Percentiles rank a stretch among this genome's conserved stretches.
Evolutionary conservation across 2,888 invertebrate species (phyloP).

Genomic region (Andrena bicolor): DNA sequence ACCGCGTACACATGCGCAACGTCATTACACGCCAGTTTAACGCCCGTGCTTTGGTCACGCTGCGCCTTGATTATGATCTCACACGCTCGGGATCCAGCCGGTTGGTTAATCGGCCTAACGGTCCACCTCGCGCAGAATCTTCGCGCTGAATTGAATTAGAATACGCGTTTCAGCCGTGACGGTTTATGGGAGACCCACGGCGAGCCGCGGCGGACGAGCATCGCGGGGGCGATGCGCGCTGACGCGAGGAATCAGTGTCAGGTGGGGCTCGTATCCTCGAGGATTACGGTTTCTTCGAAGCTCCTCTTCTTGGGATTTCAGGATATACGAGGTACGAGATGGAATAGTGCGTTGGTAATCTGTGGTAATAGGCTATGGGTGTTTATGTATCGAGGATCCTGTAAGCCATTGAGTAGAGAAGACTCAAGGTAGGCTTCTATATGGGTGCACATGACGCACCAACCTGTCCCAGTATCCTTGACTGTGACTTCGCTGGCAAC

Average conservation of each 20-base stretch:
- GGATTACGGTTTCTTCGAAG: not conserved
- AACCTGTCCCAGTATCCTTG: too few species aligned
- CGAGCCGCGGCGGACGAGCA: not conserved
- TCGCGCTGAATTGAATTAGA: slow-evolving; percentile 48
- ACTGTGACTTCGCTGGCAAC: not conserved
- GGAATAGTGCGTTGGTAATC: too few species aligned
- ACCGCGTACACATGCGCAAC: slow-evolving; percentile 62
- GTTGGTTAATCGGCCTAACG: slow-evolving; percentile 58
- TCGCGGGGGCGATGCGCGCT: not conserved
- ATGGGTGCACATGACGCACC: too few species aligned
- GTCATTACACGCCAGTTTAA: slow-evolving; percentile 70
- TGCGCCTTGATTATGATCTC: slow-evolving; percentile 56
- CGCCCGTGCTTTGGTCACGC: slow-evolving; percentile 60
- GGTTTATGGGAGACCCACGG: slow-evolving; percentile 11
- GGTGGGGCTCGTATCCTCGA: not conserved
- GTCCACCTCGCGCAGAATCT: slow-evolving; percentile 23
- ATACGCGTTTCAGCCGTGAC: slow-evolving; percentile 40
- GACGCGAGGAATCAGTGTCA: not conserved
- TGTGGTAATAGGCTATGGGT: too few species aligned
- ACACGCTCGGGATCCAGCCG: slow-evolving; percentile 29
- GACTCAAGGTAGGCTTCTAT: too few species aligned
- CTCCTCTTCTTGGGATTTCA: not conserved
- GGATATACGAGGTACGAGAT: too few species aligned
- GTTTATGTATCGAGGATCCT: too few species aligned
- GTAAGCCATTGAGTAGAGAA: too few species aligned